Base-by-base conservation (phyloP, 2,113 vertebrate species). In the western clawed frog (Xenopus tropicalis) region DNA sequence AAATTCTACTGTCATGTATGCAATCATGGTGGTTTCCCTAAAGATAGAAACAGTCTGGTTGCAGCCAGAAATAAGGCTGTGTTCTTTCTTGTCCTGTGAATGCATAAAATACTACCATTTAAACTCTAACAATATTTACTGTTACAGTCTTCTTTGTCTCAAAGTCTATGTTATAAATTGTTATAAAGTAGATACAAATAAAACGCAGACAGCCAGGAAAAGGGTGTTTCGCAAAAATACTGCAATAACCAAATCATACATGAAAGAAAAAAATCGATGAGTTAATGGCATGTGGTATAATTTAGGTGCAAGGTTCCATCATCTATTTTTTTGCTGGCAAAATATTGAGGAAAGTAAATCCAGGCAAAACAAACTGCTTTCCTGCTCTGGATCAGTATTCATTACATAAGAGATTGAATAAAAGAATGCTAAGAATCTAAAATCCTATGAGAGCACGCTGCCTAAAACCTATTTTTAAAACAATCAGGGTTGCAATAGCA, bases 391-490 rank as follows among this genome's bases (percentile, higher is more conserved):
- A 79, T 80, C 75, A 75, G 73, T 78, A 82, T 68, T 82, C 86
- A 87, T 88, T 81, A 87, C 85, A 85, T 86, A 85, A 79, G 82
- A 83, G 81, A 82, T 77, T 61, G 77, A 85, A 85, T 82, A 85
- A 86, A 86, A 83, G 83, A 88, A 82, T 75, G 72, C 77, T 80
- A 81, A 85, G 83, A 79, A 86, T 87, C 82, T 77, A 76, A 64
- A 81, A 71, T 82, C 82, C 87, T 82, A 51, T 24, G 77, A 86
- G 85, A 85, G 86, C 76, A 52, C 56, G 73, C 81, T 64, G 84
- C 81, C 20, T 86, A 83, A 46, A 58, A 87, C 86, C 80, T 90
- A 90, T 90, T 92, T 92, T 91, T 91, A 92, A 88, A 89, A 89
- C 87, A 87, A 89, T 88, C 90, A 80, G 84, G 88, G 83, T 82